These are phyloP conservation scores for Calcarius lapponicus DNA, from an alignment of 2,797 vertebrate genomes.

Conservation along the genomic window DNA sequence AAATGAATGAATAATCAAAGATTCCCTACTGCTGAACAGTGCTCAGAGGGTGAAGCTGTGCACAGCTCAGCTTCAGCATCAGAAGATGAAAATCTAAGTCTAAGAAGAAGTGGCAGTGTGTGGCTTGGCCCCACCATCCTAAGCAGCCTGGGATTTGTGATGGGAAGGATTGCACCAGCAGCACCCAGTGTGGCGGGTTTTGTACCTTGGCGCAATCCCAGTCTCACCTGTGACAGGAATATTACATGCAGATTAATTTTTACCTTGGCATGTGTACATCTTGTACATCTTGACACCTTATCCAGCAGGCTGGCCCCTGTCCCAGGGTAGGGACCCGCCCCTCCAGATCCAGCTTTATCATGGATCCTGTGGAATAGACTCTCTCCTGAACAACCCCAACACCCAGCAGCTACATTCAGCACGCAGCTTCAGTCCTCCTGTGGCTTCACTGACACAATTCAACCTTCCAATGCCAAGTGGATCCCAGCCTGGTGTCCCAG, in stretches of 20 bases:
- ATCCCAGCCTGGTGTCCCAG: neutral
- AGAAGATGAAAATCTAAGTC: neutral
- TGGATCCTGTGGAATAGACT: rapidly evolving
- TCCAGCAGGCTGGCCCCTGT: neutral
- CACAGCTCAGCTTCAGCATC: neutral
- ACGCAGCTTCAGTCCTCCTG: rapidly evolving
- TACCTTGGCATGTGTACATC: neutral
- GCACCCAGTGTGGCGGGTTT: neutral
- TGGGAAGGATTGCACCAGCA: neutral
- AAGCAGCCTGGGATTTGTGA: neutral
- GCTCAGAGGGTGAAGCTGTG: neutral
- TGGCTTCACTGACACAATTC: neutral
- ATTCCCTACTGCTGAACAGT: neutral
- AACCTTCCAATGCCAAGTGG: neutral
- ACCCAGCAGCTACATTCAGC: neutral
- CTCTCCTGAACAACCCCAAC: neutral
- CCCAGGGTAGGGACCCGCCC: neutral
- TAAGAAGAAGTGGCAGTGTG: neutral
- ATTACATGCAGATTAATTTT: neutral
- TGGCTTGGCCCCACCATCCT: neutral
- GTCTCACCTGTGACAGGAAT: neutral
- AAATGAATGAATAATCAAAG: neutral
- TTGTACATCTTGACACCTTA: neutral
- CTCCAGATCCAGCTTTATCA: neutral
- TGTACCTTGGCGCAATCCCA: neutral